Conservation (phyloP, 2,888 invertebrate genomes). For the Apamea sordens region DNA sequence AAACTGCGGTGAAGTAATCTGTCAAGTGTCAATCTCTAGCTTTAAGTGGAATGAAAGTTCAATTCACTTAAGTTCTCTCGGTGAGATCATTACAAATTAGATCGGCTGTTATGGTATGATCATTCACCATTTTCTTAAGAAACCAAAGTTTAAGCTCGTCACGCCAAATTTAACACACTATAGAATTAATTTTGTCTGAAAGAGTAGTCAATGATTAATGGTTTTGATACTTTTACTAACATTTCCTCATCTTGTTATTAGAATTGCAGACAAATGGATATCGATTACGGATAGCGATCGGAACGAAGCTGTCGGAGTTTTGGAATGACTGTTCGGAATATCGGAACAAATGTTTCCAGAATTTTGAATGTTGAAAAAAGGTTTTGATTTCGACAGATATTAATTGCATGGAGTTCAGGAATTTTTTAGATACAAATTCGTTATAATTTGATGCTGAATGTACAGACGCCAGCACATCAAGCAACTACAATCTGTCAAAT, state of each 20-base stretch:
- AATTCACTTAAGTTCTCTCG: no score
- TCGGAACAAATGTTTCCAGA: neutral
- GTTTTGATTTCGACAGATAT: constrained; percentile 7
- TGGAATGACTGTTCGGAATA: constrained; percentile 27
- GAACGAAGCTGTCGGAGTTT: constrained; percentile 20
- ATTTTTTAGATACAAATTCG: neutral
- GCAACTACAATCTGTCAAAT: no score
- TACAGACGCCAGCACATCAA: no score
- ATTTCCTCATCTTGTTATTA: constrained; percentile 31
- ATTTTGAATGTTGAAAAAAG: constrained; percentile 6
- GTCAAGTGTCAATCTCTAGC: no score
- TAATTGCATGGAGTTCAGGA: neutral
- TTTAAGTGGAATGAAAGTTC: no score
- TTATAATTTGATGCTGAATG: neutral
- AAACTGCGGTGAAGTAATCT: no score
- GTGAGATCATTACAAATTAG: no score
- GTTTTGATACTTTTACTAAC: constrained; percentile 29
- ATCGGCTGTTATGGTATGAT: neutral
- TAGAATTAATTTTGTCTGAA: constrained; percentile 57
- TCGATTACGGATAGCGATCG: constrained; percentile 35
- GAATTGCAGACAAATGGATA: constrained; percentile 40
- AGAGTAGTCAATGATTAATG: constrained; percentile 44
- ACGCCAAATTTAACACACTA: constrained; percentile 57
- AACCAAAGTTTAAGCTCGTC: constrained; percentile 56
- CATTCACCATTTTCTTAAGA: neutral